Conservation (phyloP, 2,888 invertebrate genomes). For the Andricus quercusramuli region DNA sequence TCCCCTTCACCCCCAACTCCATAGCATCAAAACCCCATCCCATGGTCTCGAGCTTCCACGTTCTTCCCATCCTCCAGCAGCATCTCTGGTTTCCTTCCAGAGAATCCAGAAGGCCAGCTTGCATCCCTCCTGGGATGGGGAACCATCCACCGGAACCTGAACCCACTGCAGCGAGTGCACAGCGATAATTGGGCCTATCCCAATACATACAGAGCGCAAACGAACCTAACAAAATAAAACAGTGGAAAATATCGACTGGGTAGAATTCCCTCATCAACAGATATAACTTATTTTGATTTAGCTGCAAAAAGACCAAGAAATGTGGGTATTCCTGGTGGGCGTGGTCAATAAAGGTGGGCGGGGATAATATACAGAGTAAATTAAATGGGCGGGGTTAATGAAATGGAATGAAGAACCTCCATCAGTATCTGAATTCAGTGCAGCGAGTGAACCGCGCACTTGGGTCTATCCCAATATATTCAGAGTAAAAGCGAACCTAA, state of each 20-base stretch:
- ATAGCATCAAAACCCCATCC: slow-evolving; percentile 27
- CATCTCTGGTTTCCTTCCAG: slow-evolving; percentile 29
- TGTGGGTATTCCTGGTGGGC: too few species aligned
- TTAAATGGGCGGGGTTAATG: too few species aligned
- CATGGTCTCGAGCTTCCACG: slow-evolving; percentile 32
- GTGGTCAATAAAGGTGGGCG: too few species aligned
- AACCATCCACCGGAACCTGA: slow-evolving; percentile 35
- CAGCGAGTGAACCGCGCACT: slow-evolving; percentile 7
- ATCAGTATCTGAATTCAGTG: slow-evolving; percentile 19
- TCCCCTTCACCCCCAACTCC: slow-evolving; percentile 18
- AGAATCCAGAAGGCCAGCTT: slow-evolving; percentile 28
- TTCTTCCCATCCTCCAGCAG: slow-evolving; percentile 26
- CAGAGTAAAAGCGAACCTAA: neutral
- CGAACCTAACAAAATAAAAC: neutral
- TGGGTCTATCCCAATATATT: slow-evolving; percentile 12
- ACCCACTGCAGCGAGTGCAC: slow-evolving; percentile 20
- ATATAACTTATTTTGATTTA: too few species aligned
- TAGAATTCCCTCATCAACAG: too few species aligned
- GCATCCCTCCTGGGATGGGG: slow-evolving; percentile 17
- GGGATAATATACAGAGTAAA: too few species aligned
- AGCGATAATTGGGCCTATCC: slow-evolving; percentile 31
- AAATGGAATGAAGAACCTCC: slow-evolving; percentile 11
- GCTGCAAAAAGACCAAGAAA: too few species aligned
- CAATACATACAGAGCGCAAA: neutral
- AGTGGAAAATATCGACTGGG: too few species aligned